Evolutionary conservation across 2,888 invertebrate genomes (phyloP).

Genomic region (Amblyjoppa proteus): DNA sequence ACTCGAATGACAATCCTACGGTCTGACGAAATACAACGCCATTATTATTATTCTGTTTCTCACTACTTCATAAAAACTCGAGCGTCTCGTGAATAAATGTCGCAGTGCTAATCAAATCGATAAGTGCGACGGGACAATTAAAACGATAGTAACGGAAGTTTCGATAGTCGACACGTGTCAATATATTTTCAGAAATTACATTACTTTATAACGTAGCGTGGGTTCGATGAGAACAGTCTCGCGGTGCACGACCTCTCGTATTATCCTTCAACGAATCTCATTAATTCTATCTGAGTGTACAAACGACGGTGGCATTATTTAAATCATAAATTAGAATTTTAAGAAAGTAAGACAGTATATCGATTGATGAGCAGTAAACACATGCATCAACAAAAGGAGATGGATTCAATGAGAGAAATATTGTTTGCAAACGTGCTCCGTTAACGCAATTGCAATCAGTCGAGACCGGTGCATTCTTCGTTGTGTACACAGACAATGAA

Average conservation of each 20-base stretch:
- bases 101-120: background rate
- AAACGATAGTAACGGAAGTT: background rate
- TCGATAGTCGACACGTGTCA: background rate
- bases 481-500: background rate
- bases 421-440: slow-evolving; percentile 11
- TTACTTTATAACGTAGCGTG: background rate
- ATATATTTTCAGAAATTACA: slow-evolving; percentile 24
- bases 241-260: background rate
- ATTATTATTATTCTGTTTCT: background rate
- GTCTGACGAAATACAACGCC: background rate
- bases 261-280: background rate
- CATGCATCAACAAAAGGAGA: background rate
- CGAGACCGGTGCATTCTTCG: slow-evolving; percentile 26
- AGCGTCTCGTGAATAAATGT: background rate
- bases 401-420: background rate
- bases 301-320: background rate
- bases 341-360: background rate
- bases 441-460: slow-evolving; percentile 25
- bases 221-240: background rate
- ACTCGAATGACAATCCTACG: background rate
- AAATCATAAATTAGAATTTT: background rate
- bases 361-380: background rate
- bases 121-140: background rate
- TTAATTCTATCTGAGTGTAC: background rate
- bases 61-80: background rate